Conservation (phyloP, 2,888 invertebrate genomes). For the Acrobasis consociella region DNA sequence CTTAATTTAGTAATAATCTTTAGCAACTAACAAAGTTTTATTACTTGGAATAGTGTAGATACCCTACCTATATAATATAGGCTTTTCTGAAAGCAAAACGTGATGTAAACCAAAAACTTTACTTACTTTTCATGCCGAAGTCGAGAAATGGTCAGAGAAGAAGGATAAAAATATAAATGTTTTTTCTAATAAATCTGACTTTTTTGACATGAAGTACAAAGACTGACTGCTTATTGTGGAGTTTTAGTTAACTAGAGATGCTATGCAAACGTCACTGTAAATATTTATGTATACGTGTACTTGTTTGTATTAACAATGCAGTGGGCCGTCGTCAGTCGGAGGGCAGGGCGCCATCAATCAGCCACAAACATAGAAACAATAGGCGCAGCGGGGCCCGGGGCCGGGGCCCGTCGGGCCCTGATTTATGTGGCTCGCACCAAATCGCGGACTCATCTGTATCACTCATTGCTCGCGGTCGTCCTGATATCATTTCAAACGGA, state of each 20-base stretch:
- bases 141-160: too few species aligned
- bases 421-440: slow-evolving; percentile 50
- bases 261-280: slow-evolving; percentile 5
- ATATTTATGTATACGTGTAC: slow-evolving; percentile 13
- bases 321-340: slow-evolving; percentile 27
- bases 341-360: slow-evolving; percentile 61
- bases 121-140: too few species aligned
- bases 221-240: not conserved
- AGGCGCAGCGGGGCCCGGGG: slow-evolving; percentile 37
- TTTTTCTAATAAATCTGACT: too few species aligned
- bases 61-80: too few species aligned
- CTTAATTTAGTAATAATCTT: too few species aligned
- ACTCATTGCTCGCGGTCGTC: slow-evolving; percentile 39
- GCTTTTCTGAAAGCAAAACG: too few species aligned
- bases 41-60: too few species aligned
- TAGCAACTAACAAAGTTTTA: too few species aligned
- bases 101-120: too few species aligned
- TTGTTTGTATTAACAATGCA: slow-evolving; percentile 36
- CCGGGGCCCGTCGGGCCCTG: slow-evolving; percentile 38
- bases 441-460: slow-evolving; percentile 48
- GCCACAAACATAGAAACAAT: slow-evolving; percentile 68
- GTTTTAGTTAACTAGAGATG: not conserved
- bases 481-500: slow-evolving; percentile 33
- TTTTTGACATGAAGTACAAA: too few species aligned
- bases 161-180: too few species aligned